Evolutionary conservation across 2,113 vertebrate genomes (phyloP).

Genomic region (Elaphurus davidianus): DNA sequence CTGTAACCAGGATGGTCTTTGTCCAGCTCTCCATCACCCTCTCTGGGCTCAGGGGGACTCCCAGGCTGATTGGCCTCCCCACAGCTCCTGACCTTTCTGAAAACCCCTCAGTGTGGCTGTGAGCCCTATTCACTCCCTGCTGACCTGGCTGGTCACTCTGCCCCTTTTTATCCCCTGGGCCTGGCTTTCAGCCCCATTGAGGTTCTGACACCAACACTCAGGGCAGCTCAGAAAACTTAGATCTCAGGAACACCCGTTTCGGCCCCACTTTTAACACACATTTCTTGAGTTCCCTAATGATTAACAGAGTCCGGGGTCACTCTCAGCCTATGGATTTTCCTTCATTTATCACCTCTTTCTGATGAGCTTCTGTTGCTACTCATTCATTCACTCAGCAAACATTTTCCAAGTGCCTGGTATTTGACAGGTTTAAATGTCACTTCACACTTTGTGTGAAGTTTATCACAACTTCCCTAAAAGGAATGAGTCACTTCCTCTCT

Average conservation of each 20-base stretch:
- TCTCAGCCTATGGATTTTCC: background rate
- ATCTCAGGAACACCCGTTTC: background rate
- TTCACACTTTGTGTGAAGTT: background rate
- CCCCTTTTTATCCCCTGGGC: no score
- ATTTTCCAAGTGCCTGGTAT: background rate
- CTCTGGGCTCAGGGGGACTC: background rate
- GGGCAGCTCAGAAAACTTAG: background rate
- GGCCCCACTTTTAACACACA: background rate
- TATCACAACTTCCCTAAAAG: background rate
- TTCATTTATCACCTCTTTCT: background rate
- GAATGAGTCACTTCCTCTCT: background rate
- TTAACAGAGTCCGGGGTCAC: background rate
- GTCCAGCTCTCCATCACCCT: background rate
- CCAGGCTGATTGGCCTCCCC: background rate
- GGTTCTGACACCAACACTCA: background rate
- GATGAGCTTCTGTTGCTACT: background rate
- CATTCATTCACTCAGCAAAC: background rate
- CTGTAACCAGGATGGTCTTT: background rate
- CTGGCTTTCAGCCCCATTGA: background rate
- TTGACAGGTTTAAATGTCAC: background rate
- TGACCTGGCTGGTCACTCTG: no score
- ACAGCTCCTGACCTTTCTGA: background rate
- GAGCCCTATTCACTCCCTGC: background rate
- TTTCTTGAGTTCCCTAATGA: background rate
- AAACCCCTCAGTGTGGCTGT: background rate